Evolutionary conservation across 2,888 invertebrate species (phyloP).

Genomic region (Dorcus hopei): DNA sequence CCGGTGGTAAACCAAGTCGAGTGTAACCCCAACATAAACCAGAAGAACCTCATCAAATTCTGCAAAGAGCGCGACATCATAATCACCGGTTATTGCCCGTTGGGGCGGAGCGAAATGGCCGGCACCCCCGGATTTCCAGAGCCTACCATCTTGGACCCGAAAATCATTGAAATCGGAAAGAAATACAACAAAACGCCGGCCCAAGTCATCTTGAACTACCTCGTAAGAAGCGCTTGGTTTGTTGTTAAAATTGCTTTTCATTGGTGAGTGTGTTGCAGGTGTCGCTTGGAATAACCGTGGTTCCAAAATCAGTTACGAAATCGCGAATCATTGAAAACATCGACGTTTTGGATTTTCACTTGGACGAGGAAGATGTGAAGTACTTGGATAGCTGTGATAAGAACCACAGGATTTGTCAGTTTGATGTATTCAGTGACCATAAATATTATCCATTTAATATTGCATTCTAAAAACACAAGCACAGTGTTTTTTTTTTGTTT

Average conservation of each 20-base stretch:
- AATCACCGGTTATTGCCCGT: constrained; percentile 71
- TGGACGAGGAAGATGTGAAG: constrained; percentile 64
- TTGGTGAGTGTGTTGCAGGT: constrained; percentile 7
- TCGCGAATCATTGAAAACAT: constrained; percentile 68
- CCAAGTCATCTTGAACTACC: constrained; percentile 61
- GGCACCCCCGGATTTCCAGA: constrained; percentile 50
- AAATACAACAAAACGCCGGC: constrained; percentile 64
- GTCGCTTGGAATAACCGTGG: constrained; percentile 51
- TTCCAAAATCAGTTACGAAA: constrained; percentile 80
- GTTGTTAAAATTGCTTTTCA: background rate
- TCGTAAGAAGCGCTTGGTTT: constrained; percentile 49
- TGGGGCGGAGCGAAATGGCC: constrained; percentile 59
- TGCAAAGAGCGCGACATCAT: constrained; percentile 62
- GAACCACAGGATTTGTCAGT: constrained; percentile 57
- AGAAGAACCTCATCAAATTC: constrained; percentile 65
- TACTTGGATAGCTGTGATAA: constrained; percentile 68
- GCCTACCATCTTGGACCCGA: constrained; percentile 55
- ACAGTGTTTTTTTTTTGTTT: no score
- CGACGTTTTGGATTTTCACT: constrained; percentile 71
- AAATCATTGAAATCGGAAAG: constrained; percentile 54
- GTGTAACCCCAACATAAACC: constrained; percentile 66
- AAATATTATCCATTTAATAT: constrained; percentile 45
- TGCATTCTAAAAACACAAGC: constrained; percentile 29
- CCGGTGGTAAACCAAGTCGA: constrained; percentile 64
- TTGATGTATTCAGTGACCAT: constrained; percentile 38